A percentile compares a stretch with the other conserved stretches of the same genome.
Conservation (phyloP, 2,888 invertebrate genomes). For the Scaptomyza caliginosa region DNA sequence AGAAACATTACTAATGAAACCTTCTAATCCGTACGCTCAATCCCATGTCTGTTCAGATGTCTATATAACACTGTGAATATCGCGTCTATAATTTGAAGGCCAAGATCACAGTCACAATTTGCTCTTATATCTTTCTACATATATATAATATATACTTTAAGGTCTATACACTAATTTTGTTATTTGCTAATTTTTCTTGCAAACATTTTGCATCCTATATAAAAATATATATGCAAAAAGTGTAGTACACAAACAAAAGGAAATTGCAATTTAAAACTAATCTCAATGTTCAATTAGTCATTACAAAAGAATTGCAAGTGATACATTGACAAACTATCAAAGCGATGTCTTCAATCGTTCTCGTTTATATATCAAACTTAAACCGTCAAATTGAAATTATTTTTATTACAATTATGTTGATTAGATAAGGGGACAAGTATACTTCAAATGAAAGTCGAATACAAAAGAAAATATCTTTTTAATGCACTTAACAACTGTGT, state of each 20-base stretch:
- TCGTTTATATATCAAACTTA: slow-evolving; percentile 3
- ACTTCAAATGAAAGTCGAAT: not conserved
- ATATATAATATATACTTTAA: not conserved
- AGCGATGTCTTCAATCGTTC: not conserved
- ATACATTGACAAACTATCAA: slow-evolving; percentile 30
- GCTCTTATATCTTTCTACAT: slow-evolving; percentile 7
- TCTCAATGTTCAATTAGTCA: slow-evolving; percentile 32
- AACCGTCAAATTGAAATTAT: slow-evolving; percentile 30
- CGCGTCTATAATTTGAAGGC: slow-evolving; percentile 60
- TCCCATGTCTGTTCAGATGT: not conserved
- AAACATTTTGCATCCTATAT: slow-evolving; percentile 14
- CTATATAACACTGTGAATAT: not conserved
- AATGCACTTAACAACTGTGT: not conserved
- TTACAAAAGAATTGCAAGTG: slow-evolving; percentile 26
- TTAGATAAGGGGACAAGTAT: slow-evolving; percentile 47
- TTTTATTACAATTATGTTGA: slow-evolving; percentile 53
- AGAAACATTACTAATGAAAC: not conserved
- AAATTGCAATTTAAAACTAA: slow-evolving; percentile 7
- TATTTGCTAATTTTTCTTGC: slow-evolving; percentile 34
- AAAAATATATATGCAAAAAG: slow-evolving; percentile 3
- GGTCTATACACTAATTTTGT: slow-evolving; percentile 12
- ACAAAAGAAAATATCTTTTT: not conserved
- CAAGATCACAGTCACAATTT: slow-evolving; percentile 75
- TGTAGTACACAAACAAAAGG: not conserved
- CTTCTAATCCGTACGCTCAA: not conserved